phyloP scores from a whole-genome alignment of 2,888 invertebrate genomes.

The Agrotis puta region DNA sequence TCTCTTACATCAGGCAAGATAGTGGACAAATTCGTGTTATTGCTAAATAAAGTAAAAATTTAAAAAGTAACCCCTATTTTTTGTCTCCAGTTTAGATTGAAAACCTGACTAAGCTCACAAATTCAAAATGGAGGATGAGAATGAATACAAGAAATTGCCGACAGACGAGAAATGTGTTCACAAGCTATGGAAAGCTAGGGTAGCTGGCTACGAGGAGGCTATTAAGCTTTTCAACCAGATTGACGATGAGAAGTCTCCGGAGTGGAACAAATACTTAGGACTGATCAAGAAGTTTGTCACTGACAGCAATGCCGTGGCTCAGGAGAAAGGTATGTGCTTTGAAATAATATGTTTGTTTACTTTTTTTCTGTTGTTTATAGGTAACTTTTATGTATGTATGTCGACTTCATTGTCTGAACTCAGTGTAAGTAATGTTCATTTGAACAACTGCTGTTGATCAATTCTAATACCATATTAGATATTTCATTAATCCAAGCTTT shows the following conservation, averaged over 20 bases:
- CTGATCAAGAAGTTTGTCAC: slow-evolving; percentile 98
- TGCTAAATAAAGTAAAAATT: too few relatives aligned
- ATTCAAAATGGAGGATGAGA: slow-evolving; percentile 94
- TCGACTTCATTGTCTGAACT: too few relatives aligned
- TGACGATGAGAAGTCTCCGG: slow-evolving; percentile 98
- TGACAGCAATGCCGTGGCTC: slow-evolving; percentile 98
- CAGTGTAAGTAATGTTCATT: not conserved
- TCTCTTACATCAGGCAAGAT: too few relatives aligned
- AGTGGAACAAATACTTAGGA: slow-evolving; percentile 97
- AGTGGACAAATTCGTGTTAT: too few relatives aligned
- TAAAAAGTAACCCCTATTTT: not conserved
- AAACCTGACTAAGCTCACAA: slow-evolving; percentile 65
- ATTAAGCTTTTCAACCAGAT: slow-evolving; percentile 96
- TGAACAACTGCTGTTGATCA: not conserved
- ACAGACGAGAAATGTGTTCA: slow-evolving; percentile 98
- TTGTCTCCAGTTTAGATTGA: slow-evolving; percentile 45
- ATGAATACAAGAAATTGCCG: slow-evolving; percentile 96
- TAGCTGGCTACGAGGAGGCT: slow-evolving; percentile 98
- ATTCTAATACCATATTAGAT: not conserved
- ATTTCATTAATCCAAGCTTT: not conserved
- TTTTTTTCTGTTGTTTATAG: not conserved
- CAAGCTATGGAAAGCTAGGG: slow-evolving; percentile 98
- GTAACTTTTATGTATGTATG: not conserved
- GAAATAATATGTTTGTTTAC: slow-evolving; percentile 1
- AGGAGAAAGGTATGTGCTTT: slow-evolving; percentile 95